Conservation (phyloP, 1,140 invertebrate species). For the Tetranychus urticae region DNA sequence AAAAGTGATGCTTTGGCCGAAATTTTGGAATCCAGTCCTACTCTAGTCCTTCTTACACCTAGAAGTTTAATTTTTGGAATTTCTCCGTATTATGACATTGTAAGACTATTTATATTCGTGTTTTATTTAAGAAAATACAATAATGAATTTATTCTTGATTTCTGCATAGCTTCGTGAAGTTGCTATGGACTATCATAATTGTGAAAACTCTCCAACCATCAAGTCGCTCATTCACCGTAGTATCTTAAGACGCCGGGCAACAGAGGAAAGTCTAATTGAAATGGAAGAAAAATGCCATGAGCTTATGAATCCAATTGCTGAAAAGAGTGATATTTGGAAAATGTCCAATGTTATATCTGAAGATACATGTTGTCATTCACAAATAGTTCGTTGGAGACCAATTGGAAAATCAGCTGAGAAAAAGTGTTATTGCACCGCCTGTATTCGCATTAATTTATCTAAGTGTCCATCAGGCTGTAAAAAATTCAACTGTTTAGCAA, state of each 20-base stretch:
- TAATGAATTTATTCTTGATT: slow-evolving; percentile 5
- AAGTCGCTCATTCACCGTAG: slow-evolving; percentile 11
- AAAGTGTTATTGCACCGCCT: slow-evolving; percentile 7
- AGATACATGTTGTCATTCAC: slow-evolving; percentile 7
- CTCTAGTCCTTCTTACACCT: slow-evolving; percentile 19
- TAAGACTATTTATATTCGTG: slow-evolving; percentile 9
- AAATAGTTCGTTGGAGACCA: slow-evolving; percentile 5
- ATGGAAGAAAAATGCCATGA: slow-evolving; percentile 12
- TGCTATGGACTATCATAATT: slow-evolving; percentile 19
- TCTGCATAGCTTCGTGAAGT: slow-evolving; percentile 19
- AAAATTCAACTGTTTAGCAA: slow-evolving; percentile 6
- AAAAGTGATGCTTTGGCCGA: slow-evolving; percentile 18
- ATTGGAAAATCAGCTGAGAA: slow-evolving; percentile 1
- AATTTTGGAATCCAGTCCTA: slow-evolving; percentile 16
- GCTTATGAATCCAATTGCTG: neutral
- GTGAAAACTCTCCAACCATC: slow-evolving; percentile 11
- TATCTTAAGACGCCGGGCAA: slow-evolving; percentile 9
- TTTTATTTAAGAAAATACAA: slow-evolving; percentile 2
- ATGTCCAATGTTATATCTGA: neutral
- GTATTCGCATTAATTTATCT: neutral
- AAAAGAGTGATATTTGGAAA: neutral
- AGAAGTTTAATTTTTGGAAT: slow-evolving; percentile 15
- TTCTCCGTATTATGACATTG: slow-evolving; percentile 17
- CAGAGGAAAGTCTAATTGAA: slow-evolving; percentile 12
- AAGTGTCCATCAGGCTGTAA: slow-evolving; percentile 5